Conservation (phyloP, 1,140 invertebrate genomes). For the Halesus radiatus region DNA sequence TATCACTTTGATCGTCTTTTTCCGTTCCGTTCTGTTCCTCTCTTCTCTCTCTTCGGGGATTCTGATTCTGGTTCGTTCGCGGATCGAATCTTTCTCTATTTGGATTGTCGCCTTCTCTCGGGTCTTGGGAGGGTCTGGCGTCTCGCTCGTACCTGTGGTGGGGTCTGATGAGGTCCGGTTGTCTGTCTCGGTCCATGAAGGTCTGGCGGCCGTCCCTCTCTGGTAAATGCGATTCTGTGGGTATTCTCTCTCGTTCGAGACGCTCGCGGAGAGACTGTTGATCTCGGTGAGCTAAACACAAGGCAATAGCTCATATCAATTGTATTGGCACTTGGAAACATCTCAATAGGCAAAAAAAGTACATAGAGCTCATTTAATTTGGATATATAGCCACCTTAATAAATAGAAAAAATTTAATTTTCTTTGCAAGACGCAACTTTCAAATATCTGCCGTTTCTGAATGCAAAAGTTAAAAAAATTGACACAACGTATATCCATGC, state of each 20-base stretch:
- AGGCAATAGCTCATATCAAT: too few species aligned
- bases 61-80: conserved; percentile 18
- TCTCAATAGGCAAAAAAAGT: too few species aligned
- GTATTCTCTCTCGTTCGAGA: conserved; percentile 50
- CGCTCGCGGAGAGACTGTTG: conserved; percentile 47
- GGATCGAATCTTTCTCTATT: conserved; percentile 32
- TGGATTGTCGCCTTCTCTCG: conserved; percentile 37
- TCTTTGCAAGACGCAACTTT: too few species aligned
- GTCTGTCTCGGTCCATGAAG: conserved; percentile 34
- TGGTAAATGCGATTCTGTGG: conserved; percentile 40
- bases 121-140: conserved; percentile 34
- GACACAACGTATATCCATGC: too few species aligned
- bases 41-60: conserved; percentile 46
- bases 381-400: too few species aligned
- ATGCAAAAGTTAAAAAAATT: too few species aligned
- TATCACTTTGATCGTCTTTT: conserved; percentile 49
- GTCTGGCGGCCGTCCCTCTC: conserved; percentile 10
- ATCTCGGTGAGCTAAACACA: conserved; percentile 41
- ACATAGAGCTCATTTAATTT: too few species aligned
- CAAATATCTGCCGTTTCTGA: too few species aligned
- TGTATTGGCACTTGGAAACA: too few species aligned
- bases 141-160: conserved; percentile 39
- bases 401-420: too few species aligned
- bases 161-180: conserved; percentile 42
- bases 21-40: conserved; percentile 46